A percentile compares a stretch with the other conserved stretches of the same genome.
Evolutionary conservation across 2,113 vertebrate genomes (phyloP).

Genomic region (Salvelinus namaycush): DNA sequence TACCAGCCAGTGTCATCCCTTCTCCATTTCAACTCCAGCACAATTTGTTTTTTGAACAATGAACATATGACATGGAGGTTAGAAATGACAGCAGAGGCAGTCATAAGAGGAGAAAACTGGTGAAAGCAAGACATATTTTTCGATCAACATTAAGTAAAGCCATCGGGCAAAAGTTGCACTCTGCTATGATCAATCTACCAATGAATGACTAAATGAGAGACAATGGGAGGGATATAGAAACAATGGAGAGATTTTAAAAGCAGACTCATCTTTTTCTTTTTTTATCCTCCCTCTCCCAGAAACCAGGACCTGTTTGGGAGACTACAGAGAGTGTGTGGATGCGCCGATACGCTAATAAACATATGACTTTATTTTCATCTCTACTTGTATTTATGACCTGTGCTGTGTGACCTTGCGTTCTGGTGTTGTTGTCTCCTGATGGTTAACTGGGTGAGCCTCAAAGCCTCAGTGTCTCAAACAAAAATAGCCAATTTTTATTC

Average conservation of each 20-base stretch:
- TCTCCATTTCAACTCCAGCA: constrained; percentile 61
- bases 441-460: constrained; percentile 47
- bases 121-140: constrained; percentile 43
- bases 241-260: constrained; percentile 41
- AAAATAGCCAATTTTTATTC: constrained; percentile 60
- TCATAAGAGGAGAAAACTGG: constrained; percentile 23
- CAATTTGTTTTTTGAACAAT: constrained; percentile 58
- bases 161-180: constrained; percentile 67
- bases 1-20: constrained; percentile 41
- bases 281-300: constrained; percentile 19
- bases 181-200: constrained; percentile 64
- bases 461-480: constrained; percentile 61
- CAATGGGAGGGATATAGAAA: constrained; percentile 11
- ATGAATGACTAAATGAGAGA: constrained; percentile 45
- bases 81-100: constrained; percentile 34
- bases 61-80: constrained; percentile 37
- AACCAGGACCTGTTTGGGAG: constrained; percentile 49
- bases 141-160: constrained; percentile 50
- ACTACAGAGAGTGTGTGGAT: constrained; percentile 40
- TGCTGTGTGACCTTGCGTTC: constrained; percentile 65
- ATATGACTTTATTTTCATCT: constrained; percentile 49
- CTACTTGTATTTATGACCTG: constrained; percentile 68
- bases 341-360: constrained; percentile 25
- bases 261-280: constrained; percentile 23
- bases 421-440: constrained; percentile 52